Percentiles rank a stretch among this genome's conserved stretches.
Conservation (phyloP, 35 echinoderm and acorn worm genomes). For the Holothuria glaberrima region DNA sequence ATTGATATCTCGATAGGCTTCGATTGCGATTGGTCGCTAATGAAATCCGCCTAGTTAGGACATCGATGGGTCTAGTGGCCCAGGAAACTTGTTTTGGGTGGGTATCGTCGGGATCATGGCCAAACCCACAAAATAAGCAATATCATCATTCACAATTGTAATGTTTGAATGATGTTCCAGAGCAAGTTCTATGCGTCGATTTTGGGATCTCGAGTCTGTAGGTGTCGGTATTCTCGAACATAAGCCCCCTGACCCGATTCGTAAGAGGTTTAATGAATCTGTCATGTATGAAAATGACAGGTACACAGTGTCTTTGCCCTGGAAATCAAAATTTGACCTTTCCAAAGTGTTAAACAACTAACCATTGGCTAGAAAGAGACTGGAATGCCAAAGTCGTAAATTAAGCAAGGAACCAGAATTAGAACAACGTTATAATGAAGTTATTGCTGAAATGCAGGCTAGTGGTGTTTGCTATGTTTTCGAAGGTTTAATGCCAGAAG, state of each 20-base stretch:
- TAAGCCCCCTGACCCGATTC: not conserved
- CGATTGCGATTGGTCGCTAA: not conserved
- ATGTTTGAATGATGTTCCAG: not conserved
- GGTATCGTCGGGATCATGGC: no score
- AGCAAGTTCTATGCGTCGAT: not conserved
- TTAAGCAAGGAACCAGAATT: constrained; percentile 5
- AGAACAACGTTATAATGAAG: no score
- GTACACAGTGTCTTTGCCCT: no score
- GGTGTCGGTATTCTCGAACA: not conserved
- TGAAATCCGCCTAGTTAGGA: not conserved
- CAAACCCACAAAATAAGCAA: no score
- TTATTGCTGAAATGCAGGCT: no score
- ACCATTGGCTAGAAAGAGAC: constrained; percentile 8
- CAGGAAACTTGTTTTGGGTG: no score
- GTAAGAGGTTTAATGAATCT: no score
- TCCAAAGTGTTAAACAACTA: not conserved
- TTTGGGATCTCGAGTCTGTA: no score
- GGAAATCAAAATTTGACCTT: no score
- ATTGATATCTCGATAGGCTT: not conserved
- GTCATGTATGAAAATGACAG: no score
- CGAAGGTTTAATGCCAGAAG: not conserved
- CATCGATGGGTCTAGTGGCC: not conserved
- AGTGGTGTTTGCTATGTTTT: not conserved
- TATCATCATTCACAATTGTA: not conserved
- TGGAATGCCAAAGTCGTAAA: not conserved